These are phyloP conservation scores for Papilio glaucus DNA, from an alignment of 1,140 invertebrate genomes.

Conservation along the genomic window DNA sequence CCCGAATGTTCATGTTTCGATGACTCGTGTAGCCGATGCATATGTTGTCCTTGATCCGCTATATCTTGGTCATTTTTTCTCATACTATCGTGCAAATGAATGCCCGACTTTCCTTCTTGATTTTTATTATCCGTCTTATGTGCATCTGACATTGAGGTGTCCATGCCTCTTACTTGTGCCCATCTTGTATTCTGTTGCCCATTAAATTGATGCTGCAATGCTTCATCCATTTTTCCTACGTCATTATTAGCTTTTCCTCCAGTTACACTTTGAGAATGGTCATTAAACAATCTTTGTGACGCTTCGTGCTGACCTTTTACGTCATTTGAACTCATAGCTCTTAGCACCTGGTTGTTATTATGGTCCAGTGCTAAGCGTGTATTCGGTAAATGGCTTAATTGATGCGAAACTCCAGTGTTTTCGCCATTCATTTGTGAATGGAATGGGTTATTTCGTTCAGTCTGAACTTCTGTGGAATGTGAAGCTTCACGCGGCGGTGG, in stretches of 20 bases:
- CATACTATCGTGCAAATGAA: not conserved
- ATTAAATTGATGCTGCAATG: not conserved
- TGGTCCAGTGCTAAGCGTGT: not conserved
- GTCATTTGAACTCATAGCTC: not conserved
- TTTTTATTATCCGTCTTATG: not conserved
- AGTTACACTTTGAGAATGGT: not conserved
- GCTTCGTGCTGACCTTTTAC: not conserved
- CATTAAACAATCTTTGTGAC: not conserved
- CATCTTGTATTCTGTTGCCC: not conserved
- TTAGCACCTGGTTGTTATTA: not conserved
- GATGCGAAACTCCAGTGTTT: not conserved
- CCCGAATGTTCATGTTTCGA: slow-evolving; percentile 13
- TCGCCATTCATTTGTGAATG: not conserved
- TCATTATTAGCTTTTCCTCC: not conserved
- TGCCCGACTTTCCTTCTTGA: not conserved
- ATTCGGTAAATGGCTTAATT: not conserved
- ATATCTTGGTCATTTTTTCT: not conserved
- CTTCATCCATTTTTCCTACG: not conserved
- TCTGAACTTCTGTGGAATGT: not conserved
- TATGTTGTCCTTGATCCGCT: not conserved
- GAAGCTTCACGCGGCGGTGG: not conserved
- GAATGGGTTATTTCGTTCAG: not conserved
- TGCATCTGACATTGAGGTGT: not conserved
- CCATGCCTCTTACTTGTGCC: not conserved
- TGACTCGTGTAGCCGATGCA: not conserved